These are phyloP conservation scores for Phyllotreta striolata DNA, from an alignment of 2,888 invertebrate genomes.

Conservation along the genomic window DNA sequence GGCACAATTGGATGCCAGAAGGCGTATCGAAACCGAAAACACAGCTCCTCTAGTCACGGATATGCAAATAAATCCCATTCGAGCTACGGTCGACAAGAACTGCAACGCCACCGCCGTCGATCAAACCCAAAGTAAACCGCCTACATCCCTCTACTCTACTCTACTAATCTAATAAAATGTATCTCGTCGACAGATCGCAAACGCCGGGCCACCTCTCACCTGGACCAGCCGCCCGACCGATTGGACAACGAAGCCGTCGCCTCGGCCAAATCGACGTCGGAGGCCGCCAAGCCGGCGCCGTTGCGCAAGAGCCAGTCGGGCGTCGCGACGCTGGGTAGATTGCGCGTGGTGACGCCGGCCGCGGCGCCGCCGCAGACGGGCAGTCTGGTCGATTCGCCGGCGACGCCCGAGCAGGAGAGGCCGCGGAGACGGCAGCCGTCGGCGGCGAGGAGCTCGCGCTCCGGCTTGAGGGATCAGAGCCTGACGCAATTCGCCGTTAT, in stretches of 20 bases:
- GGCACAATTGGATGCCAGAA: constrained; percentile 65
- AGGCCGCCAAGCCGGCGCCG: constrained; percentile 57
- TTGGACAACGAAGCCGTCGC: constrained; percentile 74
- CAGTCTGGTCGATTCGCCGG: constrained; percentile 53
- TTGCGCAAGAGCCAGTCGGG: constrained; percentile 62
- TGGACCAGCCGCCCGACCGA: constrained; percentile 59
- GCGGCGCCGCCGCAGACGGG: constrained; percentile 34
- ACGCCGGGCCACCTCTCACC: constrained; percentile 58
- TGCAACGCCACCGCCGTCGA: constrained; percentile 71
- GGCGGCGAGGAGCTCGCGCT: constrained; percentile 59
- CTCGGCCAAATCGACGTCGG: constrained; percentile 64
- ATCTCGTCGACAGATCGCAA: constrained; percentile 51
- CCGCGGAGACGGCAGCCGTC: constrained; percentile 62
- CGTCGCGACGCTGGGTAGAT: constrained; percentile 75
- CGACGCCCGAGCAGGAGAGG: constrained; percentile 55
- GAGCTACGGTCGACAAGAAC: constrained; percentile 68
- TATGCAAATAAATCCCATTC: constrained; percentile 64
- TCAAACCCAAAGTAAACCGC: constrained; percentile 45
- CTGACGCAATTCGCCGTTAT: constrained; percentile 91
- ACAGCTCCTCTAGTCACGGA: constrained; percentile 70
- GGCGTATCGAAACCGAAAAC: constrained; percentile 70
- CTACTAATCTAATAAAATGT: neutral
- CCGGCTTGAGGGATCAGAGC: constrained; percentile 77
- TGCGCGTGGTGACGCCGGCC: constrained; percentile 70
- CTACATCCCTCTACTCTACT: constrained; percentile 10